phyloP scores from a whole-genome alignment of 2,797 vertebrate genomes.

The Parotocinclus haroldoi region DNA sequence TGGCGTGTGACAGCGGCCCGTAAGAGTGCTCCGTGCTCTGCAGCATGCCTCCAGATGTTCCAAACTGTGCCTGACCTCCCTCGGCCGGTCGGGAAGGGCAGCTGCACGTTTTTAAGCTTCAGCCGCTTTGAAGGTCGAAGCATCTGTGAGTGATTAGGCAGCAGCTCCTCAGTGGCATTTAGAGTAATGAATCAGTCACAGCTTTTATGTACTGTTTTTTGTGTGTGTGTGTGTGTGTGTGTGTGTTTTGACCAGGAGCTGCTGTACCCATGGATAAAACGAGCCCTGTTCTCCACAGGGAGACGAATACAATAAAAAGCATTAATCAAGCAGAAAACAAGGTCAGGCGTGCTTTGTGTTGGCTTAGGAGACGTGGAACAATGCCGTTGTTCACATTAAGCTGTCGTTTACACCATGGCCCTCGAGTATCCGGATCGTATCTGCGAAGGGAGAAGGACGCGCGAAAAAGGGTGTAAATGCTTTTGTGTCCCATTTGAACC shows the following conservation, averaged over 20 bases:
- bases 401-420: no score
- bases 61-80: conserved; percentile 54
- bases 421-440: no score
- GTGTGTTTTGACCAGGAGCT: conserved; percentile 20
- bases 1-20: conserved; percentile 48
- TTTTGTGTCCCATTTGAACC: no score
- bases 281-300: neutral
- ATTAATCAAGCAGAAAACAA: neutral
- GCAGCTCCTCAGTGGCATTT: conserved; percentile 52
- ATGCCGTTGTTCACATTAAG: no score
- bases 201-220: conserved; percentile 16
- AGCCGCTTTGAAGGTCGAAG: conserved; percentile 36
- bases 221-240: no score
- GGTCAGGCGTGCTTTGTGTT: neutral
- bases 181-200: conserved; percentile 22
- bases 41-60: conserved; percentile 70
- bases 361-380: no score
- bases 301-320: neutral
- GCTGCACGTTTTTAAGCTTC: conserved; percentile 61
- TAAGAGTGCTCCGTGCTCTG: conserved; percentile 61
- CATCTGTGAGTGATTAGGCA: conserved; percentile 68
- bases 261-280: neutral
- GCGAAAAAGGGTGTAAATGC: no score
- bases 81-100: conserved; percentile 69
- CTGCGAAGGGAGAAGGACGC: no score